Percentiles rank a stretch among this genome's conserved stretches.
Conservation (phyloP, 64 coral and sea anemone genomes). For the Stichodactyla helianthus region DNA sequence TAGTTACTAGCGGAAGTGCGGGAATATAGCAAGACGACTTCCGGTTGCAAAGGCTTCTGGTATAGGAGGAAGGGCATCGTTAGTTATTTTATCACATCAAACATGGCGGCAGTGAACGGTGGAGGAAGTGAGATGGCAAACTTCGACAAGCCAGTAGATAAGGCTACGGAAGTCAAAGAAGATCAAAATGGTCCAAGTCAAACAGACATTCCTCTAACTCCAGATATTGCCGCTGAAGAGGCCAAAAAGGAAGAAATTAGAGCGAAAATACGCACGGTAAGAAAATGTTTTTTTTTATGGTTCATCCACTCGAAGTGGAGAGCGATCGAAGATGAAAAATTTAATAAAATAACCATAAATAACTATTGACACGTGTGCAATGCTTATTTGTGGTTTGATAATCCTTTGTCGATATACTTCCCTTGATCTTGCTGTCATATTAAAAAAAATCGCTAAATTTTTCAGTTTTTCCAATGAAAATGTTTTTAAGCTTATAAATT, state of each 20-base stretch:
- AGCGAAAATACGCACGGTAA: conserved; percentile 47
- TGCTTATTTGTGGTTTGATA: conserved; percentile 1
- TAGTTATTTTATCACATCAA: background rate
- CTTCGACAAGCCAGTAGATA: conserved; percentile 34
- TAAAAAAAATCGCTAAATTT: too few species aligned
- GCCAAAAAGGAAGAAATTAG: conserved; percentile 75
- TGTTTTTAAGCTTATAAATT: too few species aligned
- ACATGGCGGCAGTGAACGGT: conserved; percentile 58
- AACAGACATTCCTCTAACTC: conserved; percentile 54
- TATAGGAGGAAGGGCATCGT: conserved; percentile 31
- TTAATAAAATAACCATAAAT: background rate
- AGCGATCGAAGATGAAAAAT: background rate
- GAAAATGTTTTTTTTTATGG: background rate
- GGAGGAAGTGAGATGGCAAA: conserved; percentile 33
- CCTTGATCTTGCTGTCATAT: background rate
- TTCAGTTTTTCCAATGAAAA: too few species aligned
- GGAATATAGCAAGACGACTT: background rate
- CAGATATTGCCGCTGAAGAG: conserved; percentile 81
- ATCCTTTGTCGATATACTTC: background rate
- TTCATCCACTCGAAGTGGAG: background rate
- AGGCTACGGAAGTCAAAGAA: conserved; percentile 33
- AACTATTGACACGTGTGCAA: background rate
- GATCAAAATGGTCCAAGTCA: conserved; percentile 37
- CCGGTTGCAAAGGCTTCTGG: conserved; percentile 36
- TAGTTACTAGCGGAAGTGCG: too few species aligned